phyloP scores from a whole-genome alignment of 2,113 vertebrate species.

The Psilopsiagon aurifrons region DNA sequence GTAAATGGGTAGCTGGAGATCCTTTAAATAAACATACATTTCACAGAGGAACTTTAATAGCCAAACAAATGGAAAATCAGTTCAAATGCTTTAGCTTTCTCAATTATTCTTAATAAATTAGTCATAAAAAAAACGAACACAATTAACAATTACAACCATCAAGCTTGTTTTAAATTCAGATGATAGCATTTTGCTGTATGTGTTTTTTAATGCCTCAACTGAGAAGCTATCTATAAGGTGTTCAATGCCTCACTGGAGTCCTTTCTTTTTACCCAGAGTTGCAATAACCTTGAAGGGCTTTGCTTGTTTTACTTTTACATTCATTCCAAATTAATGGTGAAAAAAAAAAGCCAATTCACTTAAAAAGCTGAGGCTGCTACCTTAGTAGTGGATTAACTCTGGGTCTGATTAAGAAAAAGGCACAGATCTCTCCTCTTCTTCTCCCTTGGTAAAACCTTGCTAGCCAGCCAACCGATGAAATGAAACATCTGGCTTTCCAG shows the following conservation, averaged over 20 bases:
- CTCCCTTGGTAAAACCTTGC: background rate
- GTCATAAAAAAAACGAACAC: slow-evolving; percentile 33
- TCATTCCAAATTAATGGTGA: background rate
- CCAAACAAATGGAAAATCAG: slow-evolving; percentile 66
- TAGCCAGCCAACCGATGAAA: background rate
- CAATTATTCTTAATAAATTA: slow-evolving; percentile 62
- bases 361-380: background rate
- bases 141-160: slow-evolving; percentile 18
- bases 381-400: background rate
- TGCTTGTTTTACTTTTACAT: slow-evolving; percentile 17
- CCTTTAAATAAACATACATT: slow-evolving; percentile 72
- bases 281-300: slow-evolving; percentile 5
- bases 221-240: background rate
- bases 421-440: background rate
- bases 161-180: background rate
- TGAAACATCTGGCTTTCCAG: slow-evolving; percentile 34
- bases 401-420: background rate
- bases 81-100: slow-evolving; percentile 50
- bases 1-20: slow-evolving; percentile 66
- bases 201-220: background rate
- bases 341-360: background rate
- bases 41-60: slow-evolving; percentile 59
- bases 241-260: background rate
- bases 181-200: background rate
- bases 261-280: background rate